Base-by-base conservation (phyloP, 2,888 invertebrate species). In the Eupithecia tripunctaria region DNA sequence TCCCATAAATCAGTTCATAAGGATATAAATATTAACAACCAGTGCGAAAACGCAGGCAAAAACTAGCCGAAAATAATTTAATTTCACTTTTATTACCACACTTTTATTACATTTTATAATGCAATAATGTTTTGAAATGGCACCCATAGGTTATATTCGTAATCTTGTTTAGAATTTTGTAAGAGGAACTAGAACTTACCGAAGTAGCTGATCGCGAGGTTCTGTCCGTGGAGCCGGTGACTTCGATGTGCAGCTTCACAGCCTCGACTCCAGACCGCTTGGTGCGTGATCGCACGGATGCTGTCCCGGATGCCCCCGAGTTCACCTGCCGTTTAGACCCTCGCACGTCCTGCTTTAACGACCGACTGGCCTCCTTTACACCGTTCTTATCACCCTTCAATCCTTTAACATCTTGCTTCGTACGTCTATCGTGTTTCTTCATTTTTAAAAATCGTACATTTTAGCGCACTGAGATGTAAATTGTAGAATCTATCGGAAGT, bases 231-330 rank as follows among this genome's bases (percentile, higher is more conserved):
- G 89, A 88, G 43, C 94, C 94, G 3, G 94, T 93, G 36, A 83
- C 82, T 78, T 93, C 74, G 56, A 93, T 83, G 79, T 94, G 92
- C 62, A 94, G 82, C 80, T 93, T 94, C 21, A 94, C 94, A 43
- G 94, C 94, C 32, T 93, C 94, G 56, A 93, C 82, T 2, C 94
- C 94, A 14, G 94, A 94, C 65, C 94, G 85, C 81, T 94, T 94
- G 27, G 78, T 78, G 21, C 89, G 88, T 25, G 83, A 82, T 27
- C 86, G 81, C 2, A 80, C 82, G 18, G 80, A 79, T 4, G 85
- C 86, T 38, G 85, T 81, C 12, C 77, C 76, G 56, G 79, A 81
- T 25, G 69, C 67, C 56, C 70, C 82, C 36, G 76, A 64, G 8
- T 70, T 47, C 63, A 81, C 82, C 59, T 78, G 76, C 25, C 80